Evolutionary conservation across 2,797 vertebrate genomes (phyloP).

Genomic region (Melopsittacus undulatus): DNA sequence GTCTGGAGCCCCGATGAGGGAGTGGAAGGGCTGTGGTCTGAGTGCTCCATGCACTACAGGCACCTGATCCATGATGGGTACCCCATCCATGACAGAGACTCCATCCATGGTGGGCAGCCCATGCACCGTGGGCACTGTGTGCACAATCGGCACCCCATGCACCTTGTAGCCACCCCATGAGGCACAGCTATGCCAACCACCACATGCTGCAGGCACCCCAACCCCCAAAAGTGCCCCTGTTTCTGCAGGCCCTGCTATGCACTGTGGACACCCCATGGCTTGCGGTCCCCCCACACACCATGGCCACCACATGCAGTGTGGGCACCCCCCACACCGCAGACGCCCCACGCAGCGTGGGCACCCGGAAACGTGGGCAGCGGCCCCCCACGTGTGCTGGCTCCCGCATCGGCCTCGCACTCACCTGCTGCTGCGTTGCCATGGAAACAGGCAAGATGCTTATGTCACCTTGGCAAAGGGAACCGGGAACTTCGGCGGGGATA

Average conservation of each 20-base stretch:
- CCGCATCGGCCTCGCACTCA: conserved; percentile 62
- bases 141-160: neutral
- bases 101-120: neutral
- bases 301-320: rapidly evolving
- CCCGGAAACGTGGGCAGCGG: neutral
- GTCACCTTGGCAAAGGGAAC: conserved; percentile 69
- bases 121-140: rapidly evolving
- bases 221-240: neutral
- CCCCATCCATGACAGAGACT: neutral
- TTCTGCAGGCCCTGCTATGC: neutral
- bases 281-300: rapidly evolving
- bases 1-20: rapidly evolving
- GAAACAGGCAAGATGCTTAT: conserved; percentile 71
- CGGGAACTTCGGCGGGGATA: conserved; percentile 14
- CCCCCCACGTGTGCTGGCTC: conserved; percentile 42
- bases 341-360: neutral
- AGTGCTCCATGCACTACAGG: rapidly evolving
- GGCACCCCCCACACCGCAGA: rapidly evolving
- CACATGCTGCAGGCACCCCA: too few relatives aligned
- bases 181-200: neutral
- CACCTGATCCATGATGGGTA: rapidly evolving
- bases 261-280: rapidly evolving
- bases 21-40: neutral
- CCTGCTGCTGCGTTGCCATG: conserved; percentile 69
- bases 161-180: neutral